Evolutionary conservation across 2,888 invertebrate genomes (phyloP).

Genomic region (Drosophila algonquin): DNA sequence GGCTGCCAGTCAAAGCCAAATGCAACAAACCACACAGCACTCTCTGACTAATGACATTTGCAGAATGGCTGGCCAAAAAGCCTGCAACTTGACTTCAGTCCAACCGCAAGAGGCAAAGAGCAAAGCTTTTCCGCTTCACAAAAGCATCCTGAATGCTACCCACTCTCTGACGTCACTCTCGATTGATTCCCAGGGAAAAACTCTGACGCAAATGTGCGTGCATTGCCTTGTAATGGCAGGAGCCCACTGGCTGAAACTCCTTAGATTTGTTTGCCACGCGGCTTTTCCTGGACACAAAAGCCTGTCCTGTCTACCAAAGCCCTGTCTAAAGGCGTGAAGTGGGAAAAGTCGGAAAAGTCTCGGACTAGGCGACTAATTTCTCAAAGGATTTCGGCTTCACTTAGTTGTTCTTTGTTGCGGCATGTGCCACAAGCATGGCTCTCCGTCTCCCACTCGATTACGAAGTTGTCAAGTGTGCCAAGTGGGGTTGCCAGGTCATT

Average conservation of each 20-base stretch:
- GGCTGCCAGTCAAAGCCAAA: slow-evolving; percentile 49
- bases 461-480: slow-evolving; percentile 8
- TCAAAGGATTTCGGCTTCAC: slow-evolving; percentile 69
- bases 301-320: slow-evolving; percentile 8
- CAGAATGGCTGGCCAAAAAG: slow-evolving; percentile 35
- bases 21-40: slow-evolving; percentile 40
- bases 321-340: slow-evolving; percentile 13
- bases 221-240: slow-evolving; percentile 33
- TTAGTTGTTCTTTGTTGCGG: slow-evolving; percentile 42
- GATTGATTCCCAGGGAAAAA: slow-evolving; percentile 63
- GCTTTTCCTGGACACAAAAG: slow-evolving; percentile 12
- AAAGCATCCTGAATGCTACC: slow-evolving; percentile 17
- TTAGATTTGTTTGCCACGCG: slow-evolving; percentile 17
- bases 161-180: slow-evolving; percentile 64
- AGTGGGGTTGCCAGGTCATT: slow-evolving; percentile 44
- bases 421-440: slow-evolving; percentile 9
- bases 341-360: slow-evolving; percentile 19
- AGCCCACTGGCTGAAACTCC: background rate
- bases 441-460: slow-evolving; percentile 49
- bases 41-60: slow-evolving; percentile 40
- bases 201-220: slow-evolving; percentile 60
- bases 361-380: slow-evolving; percentile 59
- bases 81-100: slow-evolving; percentile 19
- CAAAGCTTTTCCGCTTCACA: background rate
- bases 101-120: slow-evolving; percentile 24